Evolutionary conservation across 2,113 vertebrate species (phyloP), one percentile per base, ranked within the genome.

Genomic region (Syngnathus typhle): DNA sequence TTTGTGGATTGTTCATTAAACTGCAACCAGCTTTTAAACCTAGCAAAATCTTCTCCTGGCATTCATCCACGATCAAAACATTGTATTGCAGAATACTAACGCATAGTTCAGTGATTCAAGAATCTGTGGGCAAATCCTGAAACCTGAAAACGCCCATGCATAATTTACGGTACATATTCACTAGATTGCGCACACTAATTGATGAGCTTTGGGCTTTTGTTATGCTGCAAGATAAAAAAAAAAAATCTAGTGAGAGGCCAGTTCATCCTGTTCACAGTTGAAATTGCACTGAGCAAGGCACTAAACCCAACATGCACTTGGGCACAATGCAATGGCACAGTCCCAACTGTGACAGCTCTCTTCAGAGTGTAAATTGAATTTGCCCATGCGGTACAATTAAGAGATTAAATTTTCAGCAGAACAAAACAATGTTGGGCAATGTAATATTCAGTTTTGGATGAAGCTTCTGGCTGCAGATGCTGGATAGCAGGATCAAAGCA

Each of bases 311-410:
- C 55, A 55, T 23, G 21, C 52, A 55, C 11, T 55, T 55, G 52
- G 52, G 52, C 21, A 32, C 12, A 36, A 58, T 36, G 27, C 55
- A 58, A 36, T 58, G 55, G 55, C 55, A 58, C 13, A 12, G 6
- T 36, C 27, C 55, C 55, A 58, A 18, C 13, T 36, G 12, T 3
- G 55, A 58, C 55, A 16, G 27, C 27, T 58, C 55, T 58, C 32
- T n/a, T 58, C 13, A 58, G 27, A 58, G 55, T 36, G 27, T 32
- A 58, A 58, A 58, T 58, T 58, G 55, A 36, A 58, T 36, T 58
- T 36, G 55, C 55, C 55, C 55, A 16, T 58, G 55, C 27, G 32
- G 55, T 58, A 58, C 27, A 58, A 58, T 58, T 36, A 36, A 58
- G 27, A 58, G 32, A 58, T 36, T 15, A 58, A 58, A 36, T 16